A percentile compares a stretch with the other conserved stretches of the same genome.
phyloP scores from a whole-genome alignment of 2,797 vertebrate species.

The Esox lucius region DNA sequence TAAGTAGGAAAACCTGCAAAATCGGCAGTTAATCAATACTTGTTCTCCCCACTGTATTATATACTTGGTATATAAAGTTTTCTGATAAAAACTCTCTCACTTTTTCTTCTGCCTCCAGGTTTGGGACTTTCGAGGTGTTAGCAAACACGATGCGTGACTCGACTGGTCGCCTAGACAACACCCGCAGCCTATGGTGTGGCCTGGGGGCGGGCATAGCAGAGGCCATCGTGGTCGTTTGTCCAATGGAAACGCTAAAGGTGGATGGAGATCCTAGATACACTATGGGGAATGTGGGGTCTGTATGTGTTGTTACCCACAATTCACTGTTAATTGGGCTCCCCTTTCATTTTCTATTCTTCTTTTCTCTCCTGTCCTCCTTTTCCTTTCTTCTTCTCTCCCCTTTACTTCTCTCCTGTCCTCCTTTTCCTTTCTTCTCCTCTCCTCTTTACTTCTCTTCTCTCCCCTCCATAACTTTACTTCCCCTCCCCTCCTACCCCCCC shows the following conservation, averaged over 20 bases:
- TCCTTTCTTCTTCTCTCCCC: too few relatives aligned
- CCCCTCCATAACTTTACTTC: too few relatives aligned
- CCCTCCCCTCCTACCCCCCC: background rate
- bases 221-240: slow-evolving; percentile 77
- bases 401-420: too few relatives aligned
- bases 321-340: background rate
- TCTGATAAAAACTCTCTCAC: too few relatives aligned
- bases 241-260: slow-evolving; percentile 83
- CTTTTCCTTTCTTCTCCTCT: background rate
- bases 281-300: background rate
- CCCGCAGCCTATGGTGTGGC: slow-evolving; percentile 75
- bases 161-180: slow-evolving; percentile 78
- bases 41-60: too few relatives aligned
- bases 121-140: slow-evolving; percentile 80
- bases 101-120: slow-evolving; percentile 58
- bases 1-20: too few relatives aligned
- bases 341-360: too few relatives aligned
- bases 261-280: slow-evolving; percentile 13
- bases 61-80: too few relatives aligned
- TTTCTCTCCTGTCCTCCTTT: background rate
- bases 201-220: slow-evolving; percentile 76
- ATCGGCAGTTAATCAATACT: too few relatives aligned
- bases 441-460: too few relatives aligned
- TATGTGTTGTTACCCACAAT: background rate
- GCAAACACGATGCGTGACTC: slow-evolving; percentile 77